Evolutionary conservation across 2,113 vertebrate genomes (phyloP).

Genomic region (Ophthalmotilapia sp.): DNA sequence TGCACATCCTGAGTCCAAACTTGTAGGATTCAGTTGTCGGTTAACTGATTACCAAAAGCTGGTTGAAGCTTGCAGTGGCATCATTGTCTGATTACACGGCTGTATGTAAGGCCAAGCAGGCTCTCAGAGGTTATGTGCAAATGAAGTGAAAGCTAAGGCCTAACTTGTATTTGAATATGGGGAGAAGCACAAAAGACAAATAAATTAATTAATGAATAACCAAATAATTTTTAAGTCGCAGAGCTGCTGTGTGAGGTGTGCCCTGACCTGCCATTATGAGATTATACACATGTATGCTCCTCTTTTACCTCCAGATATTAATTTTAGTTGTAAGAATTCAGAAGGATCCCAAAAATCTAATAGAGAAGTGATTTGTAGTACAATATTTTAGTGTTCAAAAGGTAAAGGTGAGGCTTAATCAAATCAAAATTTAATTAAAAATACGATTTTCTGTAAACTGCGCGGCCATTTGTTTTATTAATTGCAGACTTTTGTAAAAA

Average conservation of each 20-base stretch:
- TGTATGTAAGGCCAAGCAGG: not conserved
- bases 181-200: not conserved
- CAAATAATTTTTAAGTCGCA: not conserved
- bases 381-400: not conserved
- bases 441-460: not conserved
- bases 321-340: not conserved
- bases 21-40: not conserved
- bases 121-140: not conserved
- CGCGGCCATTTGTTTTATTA: not conserved
- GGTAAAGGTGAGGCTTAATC: not conserved
- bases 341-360: not conserved
- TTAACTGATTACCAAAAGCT: not conserved
- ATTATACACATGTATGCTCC: not conserved
- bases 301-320: not conserved
- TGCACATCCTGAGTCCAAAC: not conserved
- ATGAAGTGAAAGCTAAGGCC: not conserved
- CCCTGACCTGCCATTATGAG: not conserved
- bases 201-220: not conserved
- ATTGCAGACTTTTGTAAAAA: not conserved
- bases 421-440: not conserved
- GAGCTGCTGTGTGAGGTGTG: constrained; percentile 4
- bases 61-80: not conserved
- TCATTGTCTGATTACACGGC: not conserved
- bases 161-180: not conserved
- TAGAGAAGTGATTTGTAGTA: not conserved